Conservation (phyloP, 2,797 vertebrate species). For the Pantherophis vulpinus region DNA sequence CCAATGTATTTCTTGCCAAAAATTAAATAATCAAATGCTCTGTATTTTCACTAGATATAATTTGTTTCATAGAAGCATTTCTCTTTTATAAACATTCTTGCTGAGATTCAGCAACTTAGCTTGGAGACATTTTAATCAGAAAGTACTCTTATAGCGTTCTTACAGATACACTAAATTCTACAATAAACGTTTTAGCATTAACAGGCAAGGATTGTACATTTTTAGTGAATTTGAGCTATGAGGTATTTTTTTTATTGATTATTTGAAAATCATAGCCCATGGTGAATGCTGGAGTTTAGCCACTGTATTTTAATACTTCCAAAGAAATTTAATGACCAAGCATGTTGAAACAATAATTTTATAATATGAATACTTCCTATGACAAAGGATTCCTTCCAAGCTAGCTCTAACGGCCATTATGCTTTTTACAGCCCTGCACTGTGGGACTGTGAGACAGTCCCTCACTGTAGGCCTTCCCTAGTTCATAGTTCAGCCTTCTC, state of each 20-base stretch:
- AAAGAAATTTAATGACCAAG: neutral
- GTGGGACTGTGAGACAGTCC: neutral
- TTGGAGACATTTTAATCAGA: neutral
- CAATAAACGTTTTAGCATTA: neutral
- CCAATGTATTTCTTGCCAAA: neutral
- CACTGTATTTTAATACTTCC: neutral
- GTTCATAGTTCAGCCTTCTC: neutral
- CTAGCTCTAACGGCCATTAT: neutral
- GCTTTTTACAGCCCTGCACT: neutral
- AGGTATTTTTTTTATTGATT: neutral
- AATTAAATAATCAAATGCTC: neutral
- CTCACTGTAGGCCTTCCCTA: neutral
- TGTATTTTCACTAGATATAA: neutral
- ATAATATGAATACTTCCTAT: slow-evolving; percentile 3
- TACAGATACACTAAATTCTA: neutral
- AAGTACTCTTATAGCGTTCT: neutral
- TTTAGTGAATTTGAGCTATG: neutral
- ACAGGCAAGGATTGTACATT: neutral
- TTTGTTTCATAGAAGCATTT: neutral
- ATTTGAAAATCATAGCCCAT: neutral
- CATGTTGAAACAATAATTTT: neutral
- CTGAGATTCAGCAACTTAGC: neutral
- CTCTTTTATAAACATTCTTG: neutral
- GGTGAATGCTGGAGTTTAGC: neutral
- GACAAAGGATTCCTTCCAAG: neutral